phyloP scores from a whole-genome alignment of 2,888 invertebrate genomes.

The Andricus curvator region DNA sequence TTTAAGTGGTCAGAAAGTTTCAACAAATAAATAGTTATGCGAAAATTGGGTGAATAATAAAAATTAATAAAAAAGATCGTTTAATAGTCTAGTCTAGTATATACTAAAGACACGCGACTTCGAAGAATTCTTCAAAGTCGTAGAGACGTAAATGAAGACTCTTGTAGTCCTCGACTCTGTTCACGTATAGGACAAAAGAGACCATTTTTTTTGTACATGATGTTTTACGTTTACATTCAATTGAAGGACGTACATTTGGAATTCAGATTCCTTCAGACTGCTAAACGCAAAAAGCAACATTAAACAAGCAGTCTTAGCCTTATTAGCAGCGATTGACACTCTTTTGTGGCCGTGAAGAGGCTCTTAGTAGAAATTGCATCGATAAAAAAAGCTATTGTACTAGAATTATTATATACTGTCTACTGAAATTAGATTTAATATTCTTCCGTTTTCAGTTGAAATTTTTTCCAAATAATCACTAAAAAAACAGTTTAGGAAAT shows the following conservation, averaged over 20 bases:
- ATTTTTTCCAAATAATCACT: too few relatives aligned
- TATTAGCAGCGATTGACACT: slow-evolving; percentile 40
- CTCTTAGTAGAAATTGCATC: neutral
- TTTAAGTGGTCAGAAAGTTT: too few relatives aligned
- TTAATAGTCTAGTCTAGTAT: too few relatives aligned
- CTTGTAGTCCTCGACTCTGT: slow-evolving; percentile 40
- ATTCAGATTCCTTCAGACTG: neutral
- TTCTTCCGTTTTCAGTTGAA: too few relatives aligned
- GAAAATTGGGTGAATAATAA: too few relatives aligned
- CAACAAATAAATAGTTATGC: too few relatives aligned
- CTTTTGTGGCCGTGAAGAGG: slow-evolving; percentile 10
- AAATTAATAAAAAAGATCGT: too few relatives aligned
- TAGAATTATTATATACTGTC: too few relatives aligned
- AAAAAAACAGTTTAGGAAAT: neutral
- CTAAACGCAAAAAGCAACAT: slow-evolving; percentile 5
- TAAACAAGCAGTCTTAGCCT: slow-evolving; percentile 6
- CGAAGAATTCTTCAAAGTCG: slow-evolving; percentile 21
- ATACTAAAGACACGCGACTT: slow-evolving; percentile 29
- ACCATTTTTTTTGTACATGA: slow-evolving; percentile 14
- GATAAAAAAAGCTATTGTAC: too few relatives aligned
- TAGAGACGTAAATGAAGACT: slow-evolving; percentile 29
- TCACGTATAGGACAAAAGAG: slow-evolving; percentile 39
- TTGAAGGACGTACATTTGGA: slow-evolving; percentile 23
- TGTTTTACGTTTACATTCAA: slow-evolving; percentile 13
- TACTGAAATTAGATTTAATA: too few relatives aligned